Conservation (phyloP, 23 tunicate genomes). For the Phallusia fumigata region DNA sequence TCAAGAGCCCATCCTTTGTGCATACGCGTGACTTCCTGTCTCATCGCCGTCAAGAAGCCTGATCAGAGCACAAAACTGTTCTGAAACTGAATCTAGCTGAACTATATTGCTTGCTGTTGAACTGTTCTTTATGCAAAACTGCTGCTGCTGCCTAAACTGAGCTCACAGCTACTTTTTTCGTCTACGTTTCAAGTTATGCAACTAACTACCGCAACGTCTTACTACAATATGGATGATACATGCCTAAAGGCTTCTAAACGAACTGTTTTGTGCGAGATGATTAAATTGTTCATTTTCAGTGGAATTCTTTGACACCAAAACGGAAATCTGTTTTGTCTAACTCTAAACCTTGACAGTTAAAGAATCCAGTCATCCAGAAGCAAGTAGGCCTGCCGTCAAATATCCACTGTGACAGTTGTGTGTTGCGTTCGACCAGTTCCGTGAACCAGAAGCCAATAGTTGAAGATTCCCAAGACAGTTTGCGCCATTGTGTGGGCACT, state of each 20-base stretch:
- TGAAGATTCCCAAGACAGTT: slow-evolving; percentile 97
- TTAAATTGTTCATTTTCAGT: no score
- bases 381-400: slow-evolving; percentile 92
- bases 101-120: no score
- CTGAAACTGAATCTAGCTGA: no score
- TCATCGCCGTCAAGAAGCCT: slow-evolving; percentile 98
- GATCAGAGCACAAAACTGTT: neutral
- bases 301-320: no score
- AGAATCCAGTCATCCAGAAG: slow-evolving; percentile 99
- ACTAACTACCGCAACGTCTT: no score
- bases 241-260: no score
- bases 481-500: slow-evolving; percentile 92
- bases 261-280: no score
- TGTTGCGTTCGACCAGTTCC: slow-evolving; percentile 84
- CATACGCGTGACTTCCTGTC: slow-evolving; percentile 99
- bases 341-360: slow-evolving; percentile 86
- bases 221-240: no score
- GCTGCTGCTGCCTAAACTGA: no score
- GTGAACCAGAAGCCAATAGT: slow-evolving; percentile 99
- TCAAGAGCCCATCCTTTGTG: slow-evolving; percentile 99
- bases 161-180: no score
- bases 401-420: slow-evolving; percentile 85
- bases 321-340: neutral
- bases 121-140: no score
- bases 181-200: no score